A percentile compares a stretch with the other conserved stretches of the same genome.
Conservation (phyloP, 2,888 invertebrate genomes). For the Smittia sp. region DNA sequence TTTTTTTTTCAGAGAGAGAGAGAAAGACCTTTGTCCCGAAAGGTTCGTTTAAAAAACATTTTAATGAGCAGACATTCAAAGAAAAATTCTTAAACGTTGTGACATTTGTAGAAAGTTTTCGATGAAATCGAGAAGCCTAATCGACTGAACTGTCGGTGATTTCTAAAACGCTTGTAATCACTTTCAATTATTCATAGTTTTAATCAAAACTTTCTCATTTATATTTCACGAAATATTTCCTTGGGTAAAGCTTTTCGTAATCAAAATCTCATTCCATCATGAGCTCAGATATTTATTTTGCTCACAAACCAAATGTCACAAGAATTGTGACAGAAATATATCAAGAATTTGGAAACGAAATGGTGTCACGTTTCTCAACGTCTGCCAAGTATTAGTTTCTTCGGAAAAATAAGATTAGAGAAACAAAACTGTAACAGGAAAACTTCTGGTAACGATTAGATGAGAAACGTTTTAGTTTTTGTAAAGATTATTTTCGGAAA, state of each 20-base stretch:
- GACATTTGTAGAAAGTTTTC: too few relatives aligned
- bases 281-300: neutral
- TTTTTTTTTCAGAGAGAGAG: too few relatives aligned
- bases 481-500: too few relatives aligned
- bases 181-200: neutral
- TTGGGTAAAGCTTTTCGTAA: neutral
- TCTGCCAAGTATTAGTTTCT: constrained; percentile 34
- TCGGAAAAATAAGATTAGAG: neutral
- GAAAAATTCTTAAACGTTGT: too few relatives aligned
- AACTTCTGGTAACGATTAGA: neutral
- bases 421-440: neutral
- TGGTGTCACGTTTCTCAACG: constrained; percentile 30
- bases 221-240: neutral
- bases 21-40: too few relatives aligned
- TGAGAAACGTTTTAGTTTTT: neutral
- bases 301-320: neutral
- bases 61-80: too few relatives aligned
- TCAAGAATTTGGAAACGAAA: neutral
- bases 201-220: constrained; percentile 6
- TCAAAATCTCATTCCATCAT: neutral
- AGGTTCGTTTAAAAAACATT: too few relatives aligned
- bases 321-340: neutral
- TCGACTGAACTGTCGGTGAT: too few relatives aligned
- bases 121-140: too few relatives aligned
- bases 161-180: too few relatives aligned